Base-by-base conservation (phyloP, 2,797 vertebrate genomes). In the Chloroceryle amazona region DNA sequence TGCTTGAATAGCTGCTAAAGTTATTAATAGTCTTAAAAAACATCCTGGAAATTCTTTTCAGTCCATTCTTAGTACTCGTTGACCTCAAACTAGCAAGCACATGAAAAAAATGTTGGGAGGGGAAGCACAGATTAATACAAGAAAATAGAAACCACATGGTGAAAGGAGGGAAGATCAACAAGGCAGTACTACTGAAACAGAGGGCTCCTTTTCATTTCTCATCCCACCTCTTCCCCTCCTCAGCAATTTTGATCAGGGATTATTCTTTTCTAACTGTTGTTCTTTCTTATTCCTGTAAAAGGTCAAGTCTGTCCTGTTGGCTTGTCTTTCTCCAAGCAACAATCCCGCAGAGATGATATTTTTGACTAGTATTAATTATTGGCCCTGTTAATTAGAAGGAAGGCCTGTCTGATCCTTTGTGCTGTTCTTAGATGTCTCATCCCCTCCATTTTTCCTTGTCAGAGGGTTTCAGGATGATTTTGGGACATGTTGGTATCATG, bases 21-120 rank as follows among this genome's bases (percentile, higher is more conserved):
- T 81, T 96, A 97, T 97, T 96, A 95, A 93, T 96, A 97, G 94
- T 85, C 74, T 86, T 89, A 90, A 95, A 97, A 97, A 97, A 97
- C 91, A 97, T 97, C 94, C 95, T 97, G 95, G 91, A 97, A 97
- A 97, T 97, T 96, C 91, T 97, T 97, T 89, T 93, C 90, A 0
- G 90, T 94, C 93, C 95, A 95, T 93, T 96, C 95, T 96, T 96
- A 95, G 88, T 89, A 85, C 83, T 96, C 0, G 44, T 71, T 96
- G 95, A 97, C 96, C 94, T 97, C 91, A 78, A 63, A 93, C 74
- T 85, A 74, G 86, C 78, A 96, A 92, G 83, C 78, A 82, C 83
- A 96, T 89, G 88, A 96, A 97, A 95, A 95, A 93, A 93, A 95
- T 93, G 90, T 68, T 95, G 94, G 96, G 96, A 92, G 94, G 94